Evolutionary conservation across 2,113 vertebrate species (phyloP).

Genomic region (Axis porcinus): DNA sequence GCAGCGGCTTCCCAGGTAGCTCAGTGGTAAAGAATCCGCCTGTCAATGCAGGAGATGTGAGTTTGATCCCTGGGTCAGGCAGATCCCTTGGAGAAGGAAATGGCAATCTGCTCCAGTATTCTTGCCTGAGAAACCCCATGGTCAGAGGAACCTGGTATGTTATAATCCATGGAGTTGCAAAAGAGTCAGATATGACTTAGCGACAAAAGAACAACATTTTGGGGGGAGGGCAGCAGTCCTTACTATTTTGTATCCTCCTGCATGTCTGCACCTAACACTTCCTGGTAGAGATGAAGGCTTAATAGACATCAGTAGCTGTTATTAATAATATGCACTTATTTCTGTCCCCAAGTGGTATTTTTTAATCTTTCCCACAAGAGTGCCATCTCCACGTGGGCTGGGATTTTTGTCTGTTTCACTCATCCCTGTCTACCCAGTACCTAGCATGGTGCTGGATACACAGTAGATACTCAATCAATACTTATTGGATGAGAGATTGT

Average conservation of each 20-base stretch:
- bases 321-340: rapidly evolving
- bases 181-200: neutral
- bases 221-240: rapidly evolving
- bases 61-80: neutral
- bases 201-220: neutral
- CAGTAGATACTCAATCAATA: neutral
- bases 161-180: neutral
- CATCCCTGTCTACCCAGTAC: neutral
- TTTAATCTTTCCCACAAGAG: neutral
- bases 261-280: neutral
- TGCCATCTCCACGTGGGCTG: neutral
- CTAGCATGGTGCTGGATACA: neutral
- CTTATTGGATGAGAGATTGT: neutral
- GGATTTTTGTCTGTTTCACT: too few species aligned
- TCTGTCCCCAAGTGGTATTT: neutral
- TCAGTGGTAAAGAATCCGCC: neutral
- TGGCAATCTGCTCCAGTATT: neutral
- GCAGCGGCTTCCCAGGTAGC: neutral
- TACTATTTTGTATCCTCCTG: rapidly evolving
- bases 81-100: neutral
- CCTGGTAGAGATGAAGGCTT: neutral
- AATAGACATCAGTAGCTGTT: rapidly evolving
- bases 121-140: neutral
- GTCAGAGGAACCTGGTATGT: neutral
- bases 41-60: neutral